Conservation (phyloP, 2,797 vertebrate species). For the Tokudaia muenninki region DNA sequence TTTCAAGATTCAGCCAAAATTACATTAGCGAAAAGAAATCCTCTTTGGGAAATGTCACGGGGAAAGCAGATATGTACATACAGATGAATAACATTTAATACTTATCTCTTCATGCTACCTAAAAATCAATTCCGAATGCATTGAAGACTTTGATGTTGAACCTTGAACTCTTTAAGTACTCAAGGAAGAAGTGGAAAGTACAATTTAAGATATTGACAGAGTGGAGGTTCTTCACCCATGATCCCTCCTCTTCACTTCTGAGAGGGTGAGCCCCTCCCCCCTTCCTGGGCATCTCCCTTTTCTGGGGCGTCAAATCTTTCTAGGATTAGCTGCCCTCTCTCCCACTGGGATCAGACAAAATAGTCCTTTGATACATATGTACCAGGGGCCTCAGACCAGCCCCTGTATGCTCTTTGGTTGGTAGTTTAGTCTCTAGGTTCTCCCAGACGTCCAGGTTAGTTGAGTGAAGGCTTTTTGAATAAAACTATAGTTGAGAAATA, state of each 20-base stretch:
- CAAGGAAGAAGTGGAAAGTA: background rate
- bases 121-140: background rate
- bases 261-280: background rate
- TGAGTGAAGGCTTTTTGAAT: background rate
- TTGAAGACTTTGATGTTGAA: background rate
- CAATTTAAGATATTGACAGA: background rate
- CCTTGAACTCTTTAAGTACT: background rate
- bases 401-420: background rate
- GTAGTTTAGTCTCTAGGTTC: background rate
- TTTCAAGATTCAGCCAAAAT: background rate
- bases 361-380: background rate
- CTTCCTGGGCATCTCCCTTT: background rate
- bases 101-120: background rate
- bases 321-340: background rate
- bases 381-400: background rate
- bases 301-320: background rate
- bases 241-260: background rate
- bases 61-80: background rate
- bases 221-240: background rate
- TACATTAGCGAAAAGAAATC: background rate
- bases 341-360: background rate
- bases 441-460: background rate
- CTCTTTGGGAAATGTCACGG: background rate
- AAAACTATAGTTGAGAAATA: background rate
- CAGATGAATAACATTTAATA: background rate